These are phyloP conservation scores for Lepidotrigona ventralis DNA, from an alignment of 1,140 invertebrate species.

Conservation along the genomic window DNA sequence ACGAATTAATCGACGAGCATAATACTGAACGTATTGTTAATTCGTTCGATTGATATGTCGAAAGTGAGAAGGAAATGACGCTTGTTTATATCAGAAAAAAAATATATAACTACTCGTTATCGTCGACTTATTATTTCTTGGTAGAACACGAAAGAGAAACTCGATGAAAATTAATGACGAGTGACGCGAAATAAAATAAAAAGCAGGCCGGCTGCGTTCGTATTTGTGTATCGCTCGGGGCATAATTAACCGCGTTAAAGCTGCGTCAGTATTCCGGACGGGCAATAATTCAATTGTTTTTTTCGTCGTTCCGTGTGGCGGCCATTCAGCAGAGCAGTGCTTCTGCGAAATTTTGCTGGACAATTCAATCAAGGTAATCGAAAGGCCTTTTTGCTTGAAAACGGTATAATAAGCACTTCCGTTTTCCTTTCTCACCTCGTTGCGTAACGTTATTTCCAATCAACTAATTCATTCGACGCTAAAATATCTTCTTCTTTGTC, in stretches of 20 bases:
- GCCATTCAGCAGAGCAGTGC: not conserved
- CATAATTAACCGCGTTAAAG: constrained; percentile 10
- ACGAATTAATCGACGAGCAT: no score
- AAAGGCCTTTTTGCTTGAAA: not conserved
- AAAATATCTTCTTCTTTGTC: not conserved
- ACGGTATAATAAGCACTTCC: not conserved
- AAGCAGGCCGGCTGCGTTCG: not conserved
- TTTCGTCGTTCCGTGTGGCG: not conserved
- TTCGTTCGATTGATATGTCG: no score
- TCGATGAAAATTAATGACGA: constrained; percentile 32
- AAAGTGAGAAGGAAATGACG: not conserved
- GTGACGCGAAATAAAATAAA: constrained; percentile 22
- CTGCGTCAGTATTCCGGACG: not conserved
- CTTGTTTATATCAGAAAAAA: not conserved
- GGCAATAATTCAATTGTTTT: constrained; percentile 17
- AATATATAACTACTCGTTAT: not conserved
- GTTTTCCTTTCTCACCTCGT: not conserved
- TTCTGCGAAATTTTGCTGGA: not conserved
- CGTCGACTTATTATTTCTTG: not conserved
- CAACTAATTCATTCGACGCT: not conserved
- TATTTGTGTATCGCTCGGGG: not conserved
- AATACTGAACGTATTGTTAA: no score
- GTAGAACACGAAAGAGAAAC: not conserved
- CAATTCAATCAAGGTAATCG: constrained; percentile 25
- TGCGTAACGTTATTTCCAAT: constrained; percentile 5